Conservation (phyloP, 2,888 invertebrate genomes). For the Ophioninae sp. region DNA sequence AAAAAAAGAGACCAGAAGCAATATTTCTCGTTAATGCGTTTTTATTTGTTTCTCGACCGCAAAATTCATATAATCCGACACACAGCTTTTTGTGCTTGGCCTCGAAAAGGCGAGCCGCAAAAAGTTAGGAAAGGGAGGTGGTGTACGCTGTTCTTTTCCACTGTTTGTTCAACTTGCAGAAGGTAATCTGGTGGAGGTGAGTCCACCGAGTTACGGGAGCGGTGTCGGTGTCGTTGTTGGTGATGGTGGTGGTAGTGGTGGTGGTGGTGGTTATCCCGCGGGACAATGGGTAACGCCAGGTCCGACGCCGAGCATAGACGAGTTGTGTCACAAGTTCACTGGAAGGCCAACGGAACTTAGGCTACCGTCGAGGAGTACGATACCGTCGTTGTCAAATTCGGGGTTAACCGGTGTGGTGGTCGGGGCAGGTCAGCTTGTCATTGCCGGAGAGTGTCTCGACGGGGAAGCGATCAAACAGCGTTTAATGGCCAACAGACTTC, state of each 20-base stretch:
- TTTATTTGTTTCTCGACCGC: no score
- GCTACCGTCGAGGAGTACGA: conserved; percentile 78
- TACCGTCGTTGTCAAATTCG: conserved; percentile 72
- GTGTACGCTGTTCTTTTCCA: not conserved
- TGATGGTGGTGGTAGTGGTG: not conserved
- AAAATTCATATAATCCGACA: no score
- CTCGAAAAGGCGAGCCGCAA: not conserved
- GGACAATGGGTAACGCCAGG: conserved; percentile 82
- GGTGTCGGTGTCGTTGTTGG: no score
- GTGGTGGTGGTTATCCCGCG: conserved; percentile 74
- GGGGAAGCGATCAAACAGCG: conserved; percentile 94
- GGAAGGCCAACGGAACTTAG: conserved; percentile 79
- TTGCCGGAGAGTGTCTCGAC: conserved; percentile 84
- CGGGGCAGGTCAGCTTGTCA: conserved; percentile 76
- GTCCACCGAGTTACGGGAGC: conserved; percentile 78
- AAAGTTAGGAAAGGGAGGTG: not conserved
- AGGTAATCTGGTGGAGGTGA: conserved; percentile 77
- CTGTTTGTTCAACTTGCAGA: conserved; percentile 68
- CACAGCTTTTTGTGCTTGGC: not conserved
- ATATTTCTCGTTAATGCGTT: not conserved
- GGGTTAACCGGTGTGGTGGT: conserved; percentile 71
- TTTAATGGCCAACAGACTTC: conserved; percentile 92
- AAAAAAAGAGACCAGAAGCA: not conserved
- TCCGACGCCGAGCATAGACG: conserved; percentile 80
- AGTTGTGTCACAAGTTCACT: conserved; percentile 78